Percentiles rank a stretch among this genome's conserved stretches.
Evolutionary conservation across 2,888 invertebrate genomes (phyloP).

Genomic region (Cheilosia variabilis): DNA sequence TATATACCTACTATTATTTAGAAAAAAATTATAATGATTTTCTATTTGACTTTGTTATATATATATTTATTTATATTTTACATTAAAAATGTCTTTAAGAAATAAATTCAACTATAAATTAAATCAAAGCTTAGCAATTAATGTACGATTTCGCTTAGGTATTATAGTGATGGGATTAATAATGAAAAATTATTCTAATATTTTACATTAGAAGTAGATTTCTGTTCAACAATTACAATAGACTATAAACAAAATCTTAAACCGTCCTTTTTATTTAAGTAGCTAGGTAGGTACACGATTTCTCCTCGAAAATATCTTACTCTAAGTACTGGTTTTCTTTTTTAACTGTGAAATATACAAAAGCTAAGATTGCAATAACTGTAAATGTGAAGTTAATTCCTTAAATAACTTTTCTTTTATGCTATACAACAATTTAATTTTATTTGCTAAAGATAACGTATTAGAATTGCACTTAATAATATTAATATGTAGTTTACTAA

Average conservation of each 20-base stretch:
- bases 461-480: slow-evolving; percentile 79
- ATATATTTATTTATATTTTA: slow-evolving; percentile 18
- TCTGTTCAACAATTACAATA: slow-evolving; percentile 31
- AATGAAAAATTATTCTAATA: slow-evolving; percentile 4
- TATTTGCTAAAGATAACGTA: slow-evolving; percentile 80
- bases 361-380: slow-evolving; percentile 75
- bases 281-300: slow-evolving; percentile 71
- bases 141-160: slow-evolving; percentile 1
- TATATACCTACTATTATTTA: slow-evolving; percentile 19
- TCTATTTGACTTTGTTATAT: not conserved
- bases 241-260: slow-evolving; percentile 37
- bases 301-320: slow-evolving; percentile 48
- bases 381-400: slow-evolving; percentile 64
- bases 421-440: slow-evolving; percentile 58
- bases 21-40: slow-evolving; percentile 19
- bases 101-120: not conserved
- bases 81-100: slow-evolving; percentile 17
- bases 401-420: slow-evolving; percentile 56
- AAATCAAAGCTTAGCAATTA: slow-evolving; percentile 14
- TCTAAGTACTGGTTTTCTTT: slow-evolving; percentile 31
- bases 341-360: slow-evolving; percentile 76
- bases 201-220: slow-evolving; percentile 14
- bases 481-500: slow-evolving; percentile 80
- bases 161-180: not conserved
- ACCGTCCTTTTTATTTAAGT: slow-evolving; percentile 10